A percentile compares a stretch with the other conserved stretches of the same genome.
Evolutionary conservation across 2,888 invertebrate genomes (phyloP).

Genomic region (Caenorhabditis sp.): DNA sequence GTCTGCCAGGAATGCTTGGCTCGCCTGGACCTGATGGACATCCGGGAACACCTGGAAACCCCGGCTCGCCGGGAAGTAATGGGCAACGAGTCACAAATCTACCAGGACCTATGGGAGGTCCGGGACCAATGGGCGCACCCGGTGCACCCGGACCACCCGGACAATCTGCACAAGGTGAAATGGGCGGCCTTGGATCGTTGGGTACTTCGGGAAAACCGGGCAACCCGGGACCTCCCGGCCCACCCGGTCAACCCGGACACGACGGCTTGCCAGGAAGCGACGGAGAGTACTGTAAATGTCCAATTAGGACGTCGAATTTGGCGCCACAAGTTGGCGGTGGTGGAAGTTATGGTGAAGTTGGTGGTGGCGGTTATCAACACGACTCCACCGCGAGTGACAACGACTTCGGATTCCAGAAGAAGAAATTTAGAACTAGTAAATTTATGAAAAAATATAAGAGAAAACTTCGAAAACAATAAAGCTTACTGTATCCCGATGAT

Average conservation of each 20-base stretch:
- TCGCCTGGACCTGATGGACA: conserved; percentile 8
- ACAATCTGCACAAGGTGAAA: not conserved
- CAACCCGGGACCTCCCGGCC: not conserved
- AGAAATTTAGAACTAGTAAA: not conserved
- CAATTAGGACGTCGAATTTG: conserved; percentile 23
- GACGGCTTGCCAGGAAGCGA: conserved; percentile 8
- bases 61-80: too few relatives aligned
- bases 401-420: not conserved
- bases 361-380: not conserved
- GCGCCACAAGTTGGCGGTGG: conserved; percentile 13
- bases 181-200: conserved; percentile 11
- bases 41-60: not conserved
- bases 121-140: conserved; percentile 5
- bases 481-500: too few relatives aligned
- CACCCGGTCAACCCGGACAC: conserved; percentile 4
- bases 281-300: conserved; percentile 30
- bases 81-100: conserved; percentile 2
- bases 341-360: not conserved
- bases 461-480: conserved; percentile 8
- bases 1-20: conserved; percentile 8
- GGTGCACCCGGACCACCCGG: conserved; percentile 7
- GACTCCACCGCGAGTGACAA: not conserved
- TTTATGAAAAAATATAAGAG: conserved; percentile 7
- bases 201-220: conserved; percentile 19
- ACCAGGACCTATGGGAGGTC: conserved; percentile 15